Evolutionary conservation across 2,888 invertebrate genomes (phyloP), one percentile per base, ranked within the genome.

Genomic region (Pristionchus japonicus): DNA sequence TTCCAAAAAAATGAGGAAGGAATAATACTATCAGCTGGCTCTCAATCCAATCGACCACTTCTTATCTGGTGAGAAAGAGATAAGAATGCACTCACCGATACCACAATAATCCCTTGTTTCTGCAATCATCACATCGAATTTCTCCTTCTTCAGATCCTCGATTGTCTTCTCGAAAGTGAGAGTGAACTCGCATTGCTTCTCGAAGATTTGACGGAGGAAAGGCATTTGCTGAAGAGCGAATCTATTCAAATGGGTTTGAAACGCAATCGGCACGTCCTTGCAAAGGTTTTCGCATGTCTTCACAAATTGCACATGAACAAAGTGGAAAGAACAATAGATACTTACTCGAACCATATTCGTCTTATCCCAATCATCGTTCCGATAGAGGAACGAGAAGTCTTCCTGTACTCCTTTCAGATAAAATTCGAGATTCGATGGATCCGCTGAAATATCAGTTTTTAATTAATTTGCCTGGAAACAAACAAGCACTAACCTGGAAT

Each of bases 51-150:
- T n/a, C n/a, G n/a, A n/a, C n/a, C n/a, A n/a, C n/a, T n/a, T n/a
- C n/a, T n/a, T n/a, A n/a, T n/a, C n/a, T n/a, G n/a, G n/a, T n/a
- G n/a, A n/a, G n/a, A n/a, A n/a, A n/a, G n/a, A n/a, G n/a, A n/a
- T n/a, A n/a, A n/a, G n/a, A n/a, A n/a, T n/a, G n/a, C n/a, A n/a
- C 84, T 84, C 37, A 84, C 84, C 84, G 23, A 84, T 57, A 3
- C 84, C 84, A 15, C 84, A 84, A 15, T 57, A 61, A 37, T 84
- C 84, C 15, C 57, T 61, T 13, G 37, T 84, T 61, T 84, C 84
- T 6, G 15, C 57, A n/a, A 84, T 84, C 57, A 84, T 61, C 52
- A 84, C 34, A 61, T 84, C 84, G 27, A 23, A 84, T 11, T 84
- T 52, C 57, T 84, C 84, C 40, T 23, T 57, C 37, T 27, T 84